These are phyloP conservation scores for Monoplex corrugatus DNA, from an alignment of 2,888 invertebrate genomes.

Conservation along the genomic window DNA sequence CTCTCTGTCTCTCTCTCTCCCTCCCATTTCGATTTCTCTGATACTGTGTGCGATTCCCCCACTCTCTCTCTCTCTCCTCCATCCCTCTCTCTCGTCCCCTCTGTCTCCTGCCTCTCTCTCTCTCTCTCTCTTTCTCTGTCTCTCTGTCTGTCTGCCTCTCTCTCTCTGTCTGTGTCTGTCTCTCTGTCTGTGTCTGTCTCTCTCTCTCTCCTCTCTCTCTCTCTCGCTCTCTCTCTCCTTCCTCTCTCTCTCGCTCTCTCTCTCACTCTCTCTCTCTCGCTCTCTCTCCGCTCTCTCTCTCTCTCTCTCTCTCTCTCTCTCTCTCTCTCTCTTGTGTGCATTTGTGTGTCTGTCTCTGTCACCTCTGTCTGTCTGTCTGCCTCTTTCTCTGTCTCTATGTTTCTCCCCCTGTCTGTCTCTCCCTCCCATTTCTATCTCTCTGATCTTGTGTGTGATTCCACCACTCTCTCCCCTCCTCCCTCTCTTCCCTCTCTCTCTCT, in stretches of 20 bases:
- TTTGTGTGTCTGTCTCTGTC: background rate
- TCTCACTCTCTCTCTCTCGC: no score
- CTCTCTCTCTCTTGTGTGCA: background rate
- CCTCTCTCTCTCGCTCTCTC: no score
- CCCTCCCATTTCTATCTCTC: background rate
- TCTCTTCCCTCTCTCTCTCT: background rate
- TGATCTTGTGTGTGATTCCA: background rate
- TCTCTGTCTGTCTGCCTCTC: background rate
- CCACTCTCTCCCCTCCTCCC: background rate
- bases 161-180: background rate
- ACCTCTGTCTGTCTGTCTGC: background rate
- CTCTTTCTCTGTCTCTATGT: background rate
- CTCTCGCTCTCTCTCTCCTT: no score
- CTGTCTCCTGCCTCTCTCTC: background rate
- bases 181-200: background rate
- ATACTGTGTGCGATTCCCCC: no score
- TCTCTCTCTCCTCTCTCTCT: background rate
- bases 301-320: no score
- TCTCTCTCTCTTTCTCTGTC: background rate
- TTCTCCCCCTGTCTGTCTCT: background rate
- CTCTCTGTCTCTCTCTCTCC: background rate
- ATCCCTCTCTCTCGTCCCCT: constrained; percentile 6
- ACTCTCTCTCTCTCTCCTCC: background rate
- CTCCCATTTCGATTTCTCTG: no score
- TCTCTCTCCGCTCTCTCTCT: no score